These are phyloP conservation scores for Rapana venosa DNA, from an alignment of 2,888 invertebrate species.

Conservation along the genomic window DNA sequence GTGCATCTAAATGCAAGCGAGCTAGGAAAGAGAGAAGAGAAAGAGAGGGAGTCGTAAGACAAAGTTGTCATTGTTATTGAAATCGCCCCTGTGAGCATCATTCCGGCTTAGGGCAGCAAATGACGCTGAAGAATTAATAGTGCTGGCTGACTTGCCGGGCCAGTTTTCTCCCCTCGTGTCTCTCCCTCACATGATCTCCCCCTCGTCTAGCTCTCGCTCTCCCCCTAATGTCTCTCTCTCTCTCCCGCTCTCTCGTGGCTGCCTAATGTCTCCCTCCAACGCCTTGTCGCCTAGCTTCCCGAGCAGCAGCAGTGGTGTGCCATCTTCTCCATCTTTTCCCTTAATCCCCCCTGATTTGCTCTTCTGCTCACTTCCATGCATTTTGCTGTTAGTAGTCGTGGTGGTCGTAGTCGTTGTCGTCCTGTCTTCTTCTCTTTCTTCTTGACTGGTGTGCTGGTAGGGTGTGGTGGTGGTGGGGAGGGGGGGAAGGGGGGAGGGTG, in stretches of 20 bases:
- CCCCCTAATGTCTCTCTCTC: not conserved
- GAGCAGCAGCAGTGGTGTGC: not conserved
- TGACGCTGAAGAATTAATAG: slow-evolving; percentile 41
- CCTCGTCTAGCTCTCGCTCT: not conserved
- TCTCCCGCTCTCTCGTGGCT: not conserved
- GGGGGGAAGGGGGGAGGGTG: too few species aligned
- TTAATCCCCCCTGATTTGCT: not conserved
- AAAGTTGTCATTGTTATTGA: slow-evolving; percentile 27
- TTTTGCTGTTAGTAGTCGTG: not conserved
- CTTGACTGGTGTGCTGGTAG: not conserved
- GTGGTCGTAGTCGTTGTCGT: not conserved
- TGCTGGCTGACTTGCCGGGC: not conserved
- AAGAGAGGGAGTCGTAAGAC: not conserved
- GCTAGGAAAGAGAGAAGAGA: not conserved
- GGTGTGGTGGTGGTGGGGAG: too few species aligned
- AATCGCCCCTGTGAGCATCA: not conserved
- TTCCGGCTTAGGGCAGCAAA: slow-evolving; percentile 9
- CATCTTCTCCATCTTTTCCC: not conserved
- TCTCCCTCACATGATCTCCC: not conserved
- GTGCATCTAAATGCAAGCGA: not conserved
- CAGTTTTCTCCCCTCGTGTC: not conserved
- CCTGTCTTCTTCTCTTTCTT: not conserved
- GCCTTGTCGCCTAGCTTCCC: not conserved
- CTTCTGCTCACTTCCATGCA: not conserved
- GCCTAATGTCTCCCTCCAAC: not conserved